These are phyloP conservation scores for Melolontha melolontha DNA, from an alignment of 2,888 invertebrate genomes.

Conservation along the genomic window DNA sequence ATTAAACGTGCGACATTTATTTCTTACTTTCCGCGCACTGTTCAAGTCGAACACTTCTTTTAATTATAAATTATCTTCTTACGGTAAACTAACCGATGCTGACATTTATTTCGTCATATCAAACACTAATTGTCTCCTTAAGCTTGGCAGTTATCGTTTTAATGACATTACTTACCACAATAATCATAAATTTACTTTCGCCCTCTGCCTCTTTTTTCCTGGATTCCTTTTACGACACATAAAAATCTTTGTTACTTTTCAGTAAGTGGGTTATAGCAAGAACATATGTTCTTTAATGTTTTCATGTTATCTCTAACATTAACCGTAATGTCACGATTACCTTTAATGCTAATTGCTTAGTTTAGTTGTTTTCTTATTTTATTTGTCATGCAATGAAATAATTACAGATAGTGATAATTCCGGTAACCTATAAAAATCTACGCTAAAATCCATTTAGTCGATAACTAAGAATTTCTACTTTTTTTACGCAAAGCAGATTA, in stretches of 20 bases:
- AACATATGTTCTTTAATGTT: constrained; percentile 21
- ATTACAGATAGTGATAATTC: too few species aligned
- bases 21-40: constrained; percentile 26
- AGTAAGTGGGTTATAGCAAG: constrained; percentile 28
- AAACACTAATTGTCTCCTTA: constrained; percentile 33
- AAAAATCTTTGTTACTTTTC: constrained; percentile 21
- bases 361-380: background rate
- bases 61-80: constrained; percentile 28
- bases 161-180: constrained; percentile 7
- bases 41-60: constrained; percentile 30
- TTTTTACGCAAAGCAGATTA: too few species aligned
- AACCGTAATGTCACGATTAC: constrained; percentile 5
- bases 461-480: too few species aligned
- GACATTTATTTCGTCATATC: constrained; percentile 36
- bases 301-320: background rate
- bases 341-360: constrained; percentile 20
- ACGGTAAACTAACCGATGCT: constrained; percentile 27
- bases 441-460: too few species aligned
- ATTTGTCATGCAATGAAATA: too few species aligned
- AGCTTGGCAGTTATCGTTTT: constrained; percentile 28
- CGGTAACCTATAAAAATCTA: too few species aligned
- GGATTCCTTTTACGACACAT: constrained; percentile 27
- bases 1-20: constrained; percentile 34
- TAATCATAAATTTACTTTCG: constrained; percentile 38
- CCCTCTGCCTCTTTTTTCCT: constrained; percentile 18